phyloP scores from a whole-genome alignment of 2,888 invertebrate species.

The Tetragonisca angustula region DNA sequence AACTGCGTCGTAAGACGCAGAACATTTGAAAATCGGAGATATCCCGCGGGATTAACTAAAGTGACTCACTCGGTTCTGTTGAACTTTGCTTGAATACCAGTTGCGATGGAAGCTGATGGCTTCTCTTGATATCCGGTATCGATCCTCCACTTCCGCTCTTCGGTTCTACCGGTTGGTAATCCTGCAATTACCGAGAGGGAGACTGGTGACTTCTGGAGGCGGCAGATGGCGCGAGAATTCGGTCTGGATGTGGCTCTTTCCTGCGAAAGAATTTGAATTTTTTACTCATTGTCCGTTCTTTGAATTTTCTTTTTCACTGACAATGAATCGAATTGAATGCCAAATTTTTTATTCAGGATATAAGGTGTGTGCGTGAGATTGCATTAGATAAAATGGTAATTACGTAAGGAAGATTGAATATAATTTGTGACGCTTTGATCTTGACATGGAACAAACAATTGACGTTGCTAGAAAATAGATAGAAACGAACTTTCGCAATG shows the following conservation, averaged over 20 bases:
- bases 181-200: constrained; percentile 7
- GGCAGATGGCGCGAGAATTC: constrained; percentile 73
- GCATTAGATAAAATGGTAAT: background rate
- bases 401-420: background rate
- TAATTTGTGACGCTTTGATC: background rate
- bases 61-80: background rate
- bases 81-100: background rate
- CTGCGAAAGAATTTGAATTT: background rate
- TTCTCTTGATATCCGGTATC: constrained; percentile 1
- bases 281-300: background rate
- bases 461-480: background rate
- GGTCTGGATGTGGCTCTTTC: background rate
- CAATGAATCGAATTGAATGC: background rate
- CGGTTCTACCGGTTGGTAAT: constrained; percentile 44
- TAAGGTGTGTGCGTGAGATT: background rate
- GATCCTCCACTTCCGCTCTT: background rate
- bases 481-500: background rate
- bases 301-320: background rate
- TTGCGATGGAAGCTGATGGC: background rate
- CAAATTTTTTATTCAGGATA: background rate
- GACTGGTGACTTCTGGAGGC: constrained; percentile 19
- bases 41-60: background rate
- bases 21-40: constrained; percentile 1
- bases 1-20: background rate
- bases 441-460: background rate